A percentile compares a stretch with the other conserved stretches of the same genome.
These are phyloP conservation scores for Chrysolina americana DNA, from an alignment of 2,888 invertebrate species.

Conservation along the genomic window DNA sequence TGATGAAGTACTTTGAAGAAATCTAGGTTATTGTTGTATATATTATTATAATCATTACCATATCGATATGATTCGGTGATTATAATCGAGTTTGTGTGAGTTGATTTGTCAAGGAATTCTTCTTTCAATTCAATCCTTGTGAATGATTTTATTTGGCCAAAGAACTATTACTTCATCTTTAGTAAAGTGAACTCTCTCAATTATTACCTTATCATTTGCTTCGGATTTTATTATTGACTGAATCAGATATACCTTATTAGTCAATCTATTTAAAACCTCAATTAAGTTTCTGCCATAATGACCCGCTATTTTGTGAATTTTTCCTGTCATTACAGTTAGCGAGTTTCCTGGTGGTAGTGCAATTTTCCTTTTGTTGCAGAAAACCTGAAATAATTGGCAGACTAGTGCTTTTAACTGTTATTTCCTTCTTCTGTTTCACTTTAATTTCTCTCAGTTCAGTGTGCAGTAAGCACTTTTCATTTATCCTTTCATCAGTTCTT, in stretches of 20 bases:
- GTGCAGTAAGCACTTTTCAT: not conserved
- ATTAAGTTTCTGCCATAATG: not conserved
- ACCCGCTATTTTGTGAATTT: not conserved
- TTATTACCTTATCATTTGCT: too few relatives aligned
- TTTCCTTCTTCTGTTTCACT: not conserved
- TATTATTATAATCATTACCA: not conserved
- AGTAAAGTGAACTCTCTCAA: not conserved
- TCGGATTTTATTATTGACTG: too few relatives aligned
- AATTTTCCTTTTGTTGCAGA: not conserved
- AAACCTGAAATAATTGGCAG: not conserved
- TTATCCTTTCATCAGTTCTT: not conserved
- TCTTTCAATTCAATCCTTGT: not conserved
- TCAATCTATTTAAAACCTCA: not conserved
- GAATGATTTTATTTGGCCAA: not conserved
- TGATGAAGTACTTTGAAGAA: not conserved
- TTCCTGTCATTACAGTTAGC: not conserved
- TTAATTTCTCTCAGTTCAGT: not conserved
- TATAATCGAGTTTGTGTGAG: not conserved
- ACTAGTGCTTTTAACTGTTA: not conserved
- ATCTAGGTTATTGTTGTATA: not conserved
- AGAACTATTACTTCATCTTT: not conserved
- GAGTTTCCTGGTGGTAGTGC: not conserved
- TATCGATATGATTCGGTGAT: not conserved
- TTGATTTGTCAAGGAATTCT: not conserved
- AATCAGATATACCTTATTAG: too few relatives aligned